Evolutionary conservation across 2,888 invertebrate genomes (phyloP), one percentile per base, ranked within the genome.

Genomic region (Dorcus parallelipipedus): DNA sequence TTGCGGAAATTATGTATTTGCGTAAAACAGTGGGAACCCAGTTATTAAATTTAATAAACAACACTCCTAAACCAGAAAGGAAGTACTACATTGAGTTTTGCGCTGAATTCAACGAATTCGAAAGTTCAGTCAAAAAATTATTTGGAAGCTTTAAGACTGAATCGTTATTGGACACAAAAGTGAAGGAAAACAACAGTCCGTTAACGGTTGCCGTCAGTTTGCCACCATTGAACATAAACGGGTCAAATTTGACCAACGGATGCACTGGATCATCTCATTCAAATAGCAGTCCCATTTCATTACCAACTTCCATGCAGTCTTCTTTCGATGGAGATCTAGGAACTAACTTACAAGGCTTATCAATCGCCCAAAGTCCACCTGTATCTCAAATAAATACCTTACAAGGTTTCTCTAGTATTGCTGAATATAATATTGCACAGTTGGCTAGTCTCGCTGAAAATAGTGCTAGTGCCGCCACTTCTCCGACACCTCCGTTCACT

Each of bases 341-440:
- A 39, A 62, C 68, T 14, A 76, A 74, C 63, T 59, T 79, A 56
- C 77, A 73, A 58, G 75, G 73, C 49, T 71, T 76, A 49, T 57
- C 69, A 2, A 67, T 75, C 54, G 67, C 73, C 20, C 58, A 61
- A 58, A 61, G 61, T 43, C 61, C 79, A 48, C 69, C 80, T 67
- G 80, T 74, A 10, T 72, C 79, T 56, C 75, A 80, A 52, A 73
- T 77, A 39, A 75, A 79, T 67, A 68, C 78, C 38, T 78, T 82
- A 23, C 80, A 81, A 60, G 82, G 84, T 20, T 82, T 85, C 57
- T 81, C 87, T 9, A 90, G 90, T 68, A 91, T 93, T 80, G 90
- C 91, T 60, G 93, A 93, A 78, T 93, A 93, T 73, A 93, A 93
- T 78, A 79, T 93, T 68, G 90, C 91, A 65, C 91, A 91, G 75